A percentile compares a stretch with the other conserved stretches of the same genome.
Evolutionary conservation across 1,140 invertebrate genomes (phyloP).

Genomic region (Megalopta genalis): DNA sequence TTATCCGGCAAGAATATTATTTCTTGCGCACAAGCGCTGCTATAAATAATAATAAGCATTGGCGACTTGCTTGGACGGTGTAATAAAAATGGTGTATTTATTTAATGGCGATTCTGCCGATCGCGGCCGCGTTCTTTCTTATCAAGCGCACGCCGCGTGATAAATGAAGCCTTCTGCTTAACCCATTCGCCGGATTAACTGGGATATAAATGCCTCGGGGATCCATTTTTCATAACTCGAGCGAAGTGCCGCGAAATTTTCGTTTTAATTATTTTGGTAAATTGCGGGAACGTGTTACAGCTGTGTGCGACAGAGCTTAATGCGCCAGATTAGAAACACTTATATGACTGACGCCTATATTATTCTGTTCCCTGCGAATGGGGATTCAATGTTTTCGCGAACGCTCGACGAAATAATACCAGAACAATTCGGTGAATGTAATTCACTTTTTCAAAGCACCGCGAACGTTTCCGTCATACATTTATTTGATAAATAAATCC

Average conservation of each 20-base stretch:
- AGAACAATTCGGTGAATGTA: too few species aligned
- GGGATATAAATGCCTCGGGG: not conserved
- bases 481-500: too few species aligned
- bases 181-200: not conserved
- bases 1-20: too few species aligned
- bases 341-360: not conserved
- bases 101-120: not conserved
- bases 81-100: not conserved
- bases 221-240: slow-evolving; percentile 4
- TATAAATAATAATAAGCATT: too few species aligned
- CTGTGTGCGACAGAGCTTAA: not conserved
- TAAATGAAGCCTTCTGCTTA: not conserved
- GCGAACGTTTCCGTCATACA: too few species aligned
- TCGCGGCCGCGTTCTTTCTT: not conserved
- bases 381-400: too few species aligned
- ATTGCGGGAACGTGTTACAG: not conserved
- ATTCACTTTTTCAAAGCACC: too few species aligned
- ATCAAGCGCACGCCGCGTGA: not conserved
- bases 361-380: too few species aligned
- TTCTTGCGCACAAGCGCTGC: too few species aligned
- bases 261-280: not conserved
- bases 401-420: too few species aligned
- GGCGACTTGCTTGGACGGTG: too few species aligned
- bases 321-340: not conserved
- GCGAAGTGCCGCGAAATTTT: not conserved